Conservation (phyloP, 1,140 invertebrate genomes). For the Heliconius melpomene region DNA sequence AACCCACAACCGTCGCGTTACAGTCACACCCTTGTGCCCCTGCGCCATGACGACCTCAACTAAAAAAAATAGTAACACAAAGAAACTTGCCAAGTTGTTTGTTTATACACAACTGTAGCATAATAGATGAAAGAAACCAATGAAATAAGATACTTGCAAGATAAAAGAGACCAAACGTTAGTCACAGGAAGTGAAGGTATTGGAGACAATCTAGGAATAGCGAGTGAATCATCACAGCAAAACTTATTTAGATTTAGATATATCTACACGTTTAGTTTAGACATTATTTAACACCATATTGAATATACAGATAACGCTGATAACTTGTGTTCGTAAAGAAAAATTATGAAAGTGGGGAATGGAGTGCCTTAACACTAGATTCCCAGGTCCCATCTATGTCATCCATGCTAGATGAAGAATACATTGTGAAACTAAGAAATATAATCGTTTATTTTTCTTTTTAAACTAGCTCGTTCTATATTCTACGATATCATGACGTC, state of each 20-base stretch:
- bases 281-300: not conserved
- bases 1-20: no score
- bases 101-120: not conserved
- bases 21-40: no score
- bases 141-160: not conserved
- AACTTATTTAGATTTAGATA: not conserved
- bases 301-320: no score
- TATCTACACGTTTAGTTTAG: not conserved
- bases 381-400: no score
- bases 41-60: not conserved
- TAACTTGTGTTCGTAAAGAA: no score
- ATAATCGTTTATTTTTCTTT: no score
- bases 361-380: no score
- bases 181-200: slow-evolving; percentile 5
- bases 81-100: not conserved
- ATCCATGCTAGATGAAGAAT: no score
- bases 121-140: not conserved
- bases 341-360: no score
- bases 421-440: no score
- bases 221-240: not conserved
- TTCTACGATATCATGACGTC: not conserved
- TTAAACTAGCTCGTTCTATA: no score
- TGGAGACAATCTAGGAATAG: slow-evolving; percentile 14
- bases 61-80: not conserved
- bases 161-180: slow-evolving; percentile 2